Conservation (phyloP, 2,888 invertebrate species). For the Ariolimax columbianus region DNA sequence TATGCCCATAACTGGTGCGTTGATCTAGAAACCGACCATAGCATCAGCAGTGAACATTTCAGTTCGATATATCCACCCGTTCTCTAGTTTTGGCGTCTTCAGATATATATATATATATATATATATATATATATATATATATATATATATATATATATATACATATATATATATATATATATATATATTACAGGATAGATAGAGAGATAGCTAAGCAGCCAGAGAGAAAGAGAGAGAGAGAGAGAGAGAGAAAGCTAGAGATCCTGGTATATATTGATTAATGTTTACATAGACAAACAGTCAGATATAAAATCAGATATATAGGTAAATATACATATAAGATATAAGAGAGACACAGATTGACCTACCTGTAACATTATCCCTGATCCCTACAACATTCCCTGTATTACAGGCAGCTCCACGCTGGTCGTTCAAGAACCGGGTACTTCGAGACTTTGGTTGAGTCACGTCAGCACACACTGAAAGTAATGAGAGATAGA, state of each 20-base stretch:
- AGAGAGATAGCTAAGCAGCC: neutral
- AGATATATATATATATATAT: neutral
- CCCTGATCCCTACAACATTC: slow-evolving; percentile 30
- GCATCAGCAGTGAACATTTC: too few relatives aligned
- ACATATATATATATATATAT: neutral
- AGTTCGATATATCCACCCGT: too few relatives aligned
- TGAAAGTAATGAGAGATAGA: slow-evolving; percentile 1
- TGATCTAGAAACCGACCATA: too few relatives aligned
- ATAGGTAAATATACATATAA: too few relatives aligned
- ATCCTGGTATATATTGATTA: too few relatives aligned
- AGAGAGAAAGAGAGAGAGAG: neutral
- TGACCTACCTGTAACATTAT: neutral
- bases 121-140: neutral
- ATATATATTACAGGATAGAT: neutral
- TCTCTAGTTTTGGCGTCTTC: too few relatives aligned
- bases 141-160: neutral
- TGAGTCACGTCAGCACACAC: slow-evolving; percentile 39
- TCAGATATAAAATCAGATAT: too few relatives aligned
- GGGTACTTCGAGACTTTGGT: neutral
- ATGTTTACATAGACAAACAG: too few relatives aligned
- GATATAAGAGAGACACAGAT: neutral
- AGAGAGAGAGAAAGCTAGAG: neutral
- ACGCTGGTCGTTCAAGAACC: neutral
- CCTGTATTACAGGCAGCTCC: slow-evolving; percentile 39
- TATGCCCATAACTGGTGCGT: too few relatives aligned